These are phyloP conservation scores for Pangasius mekongensis DNA, from an alignment of 2,797 vertebrate species.

Conservation along the genomic window DNA sequence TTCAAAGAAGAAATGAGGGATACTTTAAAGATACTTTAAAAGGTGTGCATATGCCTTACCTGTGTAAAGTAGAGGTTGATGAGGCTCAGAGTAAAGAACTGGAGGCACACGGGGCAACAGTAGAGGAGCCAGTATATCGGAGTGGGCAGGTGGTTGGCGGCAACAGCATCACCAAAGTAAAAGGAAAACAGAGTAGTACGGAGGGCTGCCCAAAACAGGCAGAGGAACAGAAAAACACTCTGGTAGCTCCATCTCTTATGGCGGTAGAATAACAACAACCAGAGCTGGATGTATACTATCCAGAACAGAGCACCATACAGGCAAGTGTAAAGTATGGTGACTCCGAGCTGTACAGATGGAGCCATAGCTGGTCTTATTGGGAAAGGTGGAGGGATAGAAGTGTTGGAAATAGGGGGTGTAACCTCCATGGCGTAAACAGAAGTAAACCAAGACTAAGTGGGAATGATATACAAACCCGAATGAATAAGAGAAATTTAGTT, in stretches of 20 bases:
- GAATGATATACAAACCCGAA: background rate
- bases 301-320: conserved; percentile 83
- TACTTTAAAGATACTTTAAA: background rate
- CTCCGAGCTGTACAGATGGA: conserved; percentile 82
- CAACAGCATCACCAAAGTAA: conserved; percentile 82
- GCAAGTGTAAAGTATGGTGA: conserved; percentile 82
- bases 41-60: conserved; percentile 67
- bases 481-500: background rate
- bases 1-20: background rate
- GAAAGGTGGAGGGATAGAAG: conserved; percentile 56
- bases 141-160: conserved; percentile 82
- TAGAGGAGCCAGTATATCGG: conserved; percentile 86
- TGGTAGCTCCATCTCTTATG: conserved; percentile 91
- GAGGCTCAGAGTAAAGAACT: conserved; percentile 90
- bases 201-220: conserved; percentile 86
- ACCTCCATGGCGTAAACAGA: conserved; percentile 62
- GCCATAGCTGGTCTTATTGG: conserved; percentile 81
- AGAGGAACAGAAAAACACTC: conserved; percentile 87
- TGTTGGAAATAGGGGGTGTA: conserved; percentile 57
- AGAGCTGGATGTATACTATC: conserved; percentile 85
- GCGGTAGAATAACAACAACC: conserved; percentile 81
- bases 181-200: conserved; percentile 88
- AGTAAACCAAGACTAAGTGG: background rate
- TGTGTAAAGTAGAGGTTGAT: conserved; percentile 90
- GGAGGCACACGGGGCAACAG: conserved; percentile 88